Percentiles rank a stretch among this genome's conserved stretches.
Evolutionary conservation across 2,797 vertebrate genomes (phyloP).

Genomic region (Amphiprion clarkii): DNA sequence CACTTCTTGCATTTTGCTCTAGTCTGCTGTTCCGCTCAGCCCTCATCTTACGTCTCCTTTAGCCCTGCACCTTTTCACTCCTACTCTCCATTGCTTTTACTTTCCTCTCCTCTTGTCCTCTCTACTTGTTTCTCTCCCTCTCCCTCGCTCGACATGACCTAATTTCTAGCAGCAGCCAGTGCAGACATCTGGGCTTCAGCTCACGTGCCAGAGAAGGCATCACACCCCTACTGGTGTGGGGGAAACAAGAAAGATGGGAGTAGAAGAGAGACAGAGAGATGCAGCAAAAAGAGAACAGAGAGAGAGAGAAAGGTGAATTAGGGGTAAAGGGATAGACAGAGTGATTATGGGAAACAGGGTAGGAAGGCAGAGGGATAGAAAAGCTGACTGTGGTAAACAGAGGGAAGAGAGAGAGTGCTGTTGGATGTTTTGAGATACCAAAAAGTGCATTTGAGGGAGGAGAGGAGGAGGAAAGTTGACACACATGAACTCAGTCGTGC

Average conservation of each 20-base stretch:
- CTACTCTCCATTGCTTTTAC: conserved; percentile 21
- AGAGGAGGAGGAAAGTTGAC: conserved; percentile 34
- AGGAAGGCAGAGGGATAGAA: conserved; percentile 5
- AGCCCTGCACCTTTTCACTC: background rate
- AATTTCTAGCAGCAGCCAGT: conserved; percentile 71
- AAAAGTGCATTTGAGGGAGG: conserved; percentile 36
- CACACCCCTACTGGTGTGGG: conserved; percentile 53
- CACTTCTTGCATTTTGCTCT: conserved; percentile 11
- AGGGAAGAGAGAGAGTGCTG: conserved; percentile 8
- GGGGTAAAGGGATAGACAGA: conserved; percentile 44
- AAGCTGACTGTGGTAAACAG: conserved; percentile 20
- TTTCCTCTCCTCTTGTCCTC: conserved; percentile 8
- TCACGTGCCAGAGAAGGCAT: conserved; percentile 73
- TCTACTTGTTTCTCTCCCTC: conserved; percentile 15
- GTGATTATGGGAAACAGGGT: conserved; percentile 32
- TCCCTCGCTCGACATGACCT: conserved; percentile 66
- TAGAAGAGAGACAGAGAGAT: conserved; percentile 8
- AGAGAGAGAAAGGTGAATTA: conserved; percentile 38
- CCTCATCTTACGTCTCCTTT: background rate
- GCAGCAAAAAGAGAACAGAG: conserved; percentile 25
- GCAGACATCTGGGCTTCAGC: conserved; percentile 77
- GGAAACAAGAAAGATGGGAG: background rate
- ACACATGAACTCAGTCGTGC: conserved; percentile 29
- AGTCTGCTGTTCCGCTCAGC: conserved; percentile 1
- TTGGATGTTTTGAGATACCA: conserved; percentile 30